Evolutionary conservation across 2,797 vertebrate genomes (phyloP), one percentile per base, ranked within the genome.

Genomic region (Eremophila alpestris): DNA sequence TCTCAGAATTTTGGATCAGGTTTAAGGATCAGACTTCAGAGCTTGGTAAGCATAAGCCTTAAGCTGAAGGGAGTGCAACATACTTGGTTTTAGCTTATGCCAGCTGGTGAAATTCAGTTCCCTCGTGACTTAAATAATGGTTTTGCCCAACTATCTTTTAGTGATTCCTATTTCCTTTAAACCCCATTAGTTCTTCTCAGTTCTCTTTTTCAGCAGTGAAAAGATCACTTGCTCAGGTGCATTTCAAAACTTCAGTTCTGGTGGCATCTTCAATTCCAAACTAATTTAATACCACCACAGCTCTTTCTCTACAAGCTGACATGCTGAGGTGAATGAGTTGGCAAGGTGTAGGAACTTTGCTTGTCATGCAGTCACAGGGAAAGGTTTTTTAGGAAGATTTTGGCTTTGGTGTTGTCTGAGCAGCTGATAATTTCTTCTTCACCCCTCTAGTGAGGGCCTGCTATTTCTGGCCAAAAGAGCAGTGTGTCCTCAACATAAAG

Each of bases 1-100:
- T 89, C 78, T 89, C 73, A 60, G 65, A 22, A 21, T 73, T 96
- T 94, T 94, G 74, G 41, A 55, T 85, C 40, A 32, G 70, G 45
- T 74, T 85, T 87, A 67, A 55, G 51, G 65, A 86, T 70, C 69
- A 78, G 60, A 74, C 63, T 89, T 63, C 3, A n/a, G 56, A 94
- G 81, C 60, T 34, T 59, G 74, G 18, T 89, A 59, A 86, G 54
- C 60, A 34, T 45, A 56, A 87, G 58, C 43, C 45, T 38, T 76
- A 2, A 16, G 2, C 34, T 91, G 58, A 51, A 48, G 38, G 45
- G 22, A 78, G 45, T 51, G 23, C 23, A 58, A 6, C 16, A 6
- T 4, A 36, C 16, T 55, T 3, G 3, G 21, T 41, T 84, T 51
- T 56, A 65, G 70, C 43, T 67, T 22, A 5, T 21, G 19, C 22